phyloP scores from a whole-genome alignment of 2,888 invertebrate species.

The Doris montereyensis region DNA sequence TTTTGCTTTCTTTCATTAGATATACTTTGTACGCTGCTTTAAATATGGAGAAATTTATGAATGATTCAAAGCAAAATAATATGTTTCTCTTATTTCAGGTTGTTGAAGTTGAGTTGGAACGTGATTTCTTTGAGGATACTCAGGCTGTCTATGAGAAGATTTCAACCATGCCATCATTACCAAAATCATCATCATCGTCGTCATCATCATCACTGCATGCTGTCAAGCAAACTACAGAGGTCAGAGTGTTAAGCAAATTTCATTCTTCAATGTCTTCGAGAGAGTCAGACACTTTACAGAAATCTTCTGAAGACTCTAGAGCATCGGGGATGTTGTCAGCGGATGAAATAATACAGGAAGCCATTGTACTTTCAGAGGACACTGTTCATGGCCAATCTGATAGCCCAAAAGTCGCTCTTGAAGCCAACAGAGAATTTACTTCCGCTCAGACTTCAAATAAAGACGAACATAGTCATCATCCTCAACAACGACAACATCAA shows the following conservation, averaged over 20 bases:
- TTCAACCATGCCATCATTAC: background rate
- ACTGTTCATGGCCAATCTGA: background rate
- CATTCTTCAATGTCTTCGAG: background rate
- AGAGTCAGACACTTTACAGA: background rate
- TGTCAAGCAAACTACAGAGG: too few relatives aligned
- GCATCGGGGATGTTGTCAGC: background rate
- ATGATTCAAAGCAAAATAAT: too few relatives aligned
- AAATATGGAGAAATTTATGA: too few relatives aligned
- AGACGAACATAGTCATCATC: background rate
- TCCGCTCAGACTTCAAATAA: background rate
- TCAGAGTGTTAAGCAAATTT: too few relatives aligned
- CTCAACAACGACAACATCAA: too few relatives aligned
- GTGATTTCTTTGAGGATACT: conserved; percentile 43
- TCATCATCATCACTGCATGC: background rate
- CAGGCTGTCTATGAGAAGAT: background rate
- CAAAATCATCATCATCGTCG: background rate
- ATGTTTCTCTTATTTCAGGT: conserved; percentile 48
- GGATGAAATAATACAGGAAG: background rate
- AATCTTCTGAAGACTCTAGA: background rate
- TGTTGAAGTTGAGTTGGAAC: conserved; percentile 61
- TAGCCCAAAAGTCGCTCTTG: too few relatives aligned
- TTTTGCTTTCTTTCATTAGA: too few relatives aligned
- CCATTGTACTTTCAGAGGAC: background rate
- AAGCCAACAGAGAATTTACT: background rate
- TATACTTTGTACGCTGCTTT: too few relatives aligned